A percentile compares a stretch with the other conserved stretches of the same genome.
Evolutionary conservation across 1,140 invertebrate genomes (phyloP).

Genomic region (Aphaenogaster floridana): DNA sequence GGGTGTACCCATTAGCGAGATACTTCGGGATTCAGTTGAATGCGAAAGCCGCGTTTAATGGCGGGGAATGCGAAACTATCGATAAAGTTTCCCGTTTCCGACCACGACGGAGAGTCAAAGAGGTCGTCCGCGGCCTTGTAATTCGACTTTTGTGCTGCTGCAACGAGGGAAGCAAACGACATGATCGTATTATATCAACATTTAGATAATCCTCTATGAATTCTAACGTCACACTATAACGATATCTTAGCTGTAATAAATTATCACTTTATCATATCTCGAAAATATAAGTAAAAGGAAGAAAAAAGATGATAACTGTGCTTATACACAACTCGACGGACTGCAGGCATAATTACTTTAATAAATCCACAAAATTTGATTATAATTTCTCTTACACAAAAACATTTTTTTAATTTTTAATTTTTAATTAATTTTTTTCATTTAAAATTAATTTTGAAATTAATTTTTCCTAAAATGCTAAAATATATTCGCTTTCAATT

Average conservation of each 20-base stretch:
- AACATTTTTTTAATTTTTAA: background rate
- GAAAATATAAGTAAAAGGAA: background rate
- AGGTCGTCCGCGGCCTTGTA: conserved; percentile 34
- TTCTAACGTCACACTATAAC: background rate
- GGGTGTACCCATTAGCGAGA: conserved; percentile 59
- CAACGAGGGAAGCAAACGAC: conserved; percentile 6
- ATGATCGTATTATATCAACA: conserved; percentile 29
- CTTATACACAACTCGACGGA: background rate
- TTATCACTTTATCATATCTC: background rate
- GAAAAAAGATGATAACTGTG: background rate
- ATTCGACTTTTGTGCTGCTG: conserved; percentile 39
- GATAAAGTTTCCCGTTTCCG: conserved; percentile 59
- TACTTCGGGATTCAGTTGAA: conserved; percentile 59
- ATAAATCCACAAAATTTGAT: background rate
- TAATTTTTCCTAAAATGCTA: background rate
- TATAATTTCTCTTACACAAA: background rate
- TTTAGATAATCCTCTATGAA: conserved; percentile 19
- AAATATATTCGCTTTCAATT: background rate
- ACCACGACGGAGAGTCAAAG: conserved; percentile 49
- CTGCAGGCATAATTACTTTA: background rate
- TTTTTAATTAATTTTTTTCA: background rate
- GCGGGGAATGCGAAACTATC: conserved; percentile 59
- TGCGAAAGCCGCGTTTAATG: conserved; percentile 59
- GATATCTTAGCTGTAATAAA: background rate
- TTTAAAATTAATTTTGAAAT: background rate